Conservation (phyloP, 2,888 invertebrate genomes). For the Leptinotarsa peninsularis region DNA sequence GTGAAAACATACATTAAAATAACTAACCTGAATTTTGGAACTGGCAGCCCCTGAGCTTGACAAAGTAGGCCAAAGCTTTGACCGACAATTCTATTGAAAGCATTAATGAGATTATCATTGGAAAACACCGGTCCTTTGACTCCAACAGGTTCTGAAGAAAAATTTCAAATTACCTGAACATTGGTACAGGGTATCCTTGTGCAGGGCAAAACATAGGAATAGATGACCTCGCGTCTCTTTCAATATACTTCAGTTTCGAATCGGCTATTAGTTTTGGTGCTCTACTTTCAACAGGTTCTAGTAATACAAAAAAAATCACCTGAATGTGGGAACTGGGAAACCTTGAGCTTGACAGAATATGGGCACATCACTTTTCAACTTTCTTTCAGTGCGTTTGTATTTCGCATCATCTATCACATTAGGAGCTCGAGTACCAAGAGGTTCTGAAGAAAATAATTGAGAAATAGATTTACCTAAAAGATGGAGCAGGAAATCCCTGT, state of each 20-base stretch:
- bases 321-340: constrained; percentile 69
- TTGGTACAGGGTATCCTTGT: constrained; percentile 71
- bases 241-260: constrained; percentile 57
- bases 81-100: constrained; percentile 71
- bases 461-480: constrained; percentile 67
- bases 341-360: constrained; percentile 72
- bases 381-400: constrained; percentile 40
- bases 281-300: constrained; percentile 69
- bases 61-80: constrained; percentile 73
- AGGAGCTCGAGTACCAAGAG: constrained; percentile 65
- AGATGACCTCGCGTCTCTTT: constrained; percentile 50
- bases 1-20: constrained; percentile 66
- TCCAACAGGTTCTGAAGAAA: constrained; percentile 75
- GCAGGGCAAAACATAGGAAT: constrained; percentile 68
- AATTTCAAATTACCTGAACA: constrained; percentile 63
- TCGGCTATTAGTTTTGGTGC: constrained; percentile 66
- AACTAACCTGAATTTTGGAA: constrained; percentile 52
- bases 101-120: constrained; percentile 76
- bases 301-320: constrained; percentile 58
- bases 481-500: constrained; percentile 71
- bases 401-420: constrained; percentile 55
- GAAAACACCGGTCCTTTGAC: constrained; percentile 80
- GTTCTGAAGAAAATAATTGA: constrained; percentile 58
- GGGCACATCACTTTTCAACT: constrained; percentile 31
- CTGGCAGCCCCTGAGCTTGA: constrained; percentile 78